Evolutionary conservation across 2,113 vertebrate species (phyloP), one percentile per base, ranked within the genome.

Genomic region (Craseonycteris thonglongyai): DNA sequence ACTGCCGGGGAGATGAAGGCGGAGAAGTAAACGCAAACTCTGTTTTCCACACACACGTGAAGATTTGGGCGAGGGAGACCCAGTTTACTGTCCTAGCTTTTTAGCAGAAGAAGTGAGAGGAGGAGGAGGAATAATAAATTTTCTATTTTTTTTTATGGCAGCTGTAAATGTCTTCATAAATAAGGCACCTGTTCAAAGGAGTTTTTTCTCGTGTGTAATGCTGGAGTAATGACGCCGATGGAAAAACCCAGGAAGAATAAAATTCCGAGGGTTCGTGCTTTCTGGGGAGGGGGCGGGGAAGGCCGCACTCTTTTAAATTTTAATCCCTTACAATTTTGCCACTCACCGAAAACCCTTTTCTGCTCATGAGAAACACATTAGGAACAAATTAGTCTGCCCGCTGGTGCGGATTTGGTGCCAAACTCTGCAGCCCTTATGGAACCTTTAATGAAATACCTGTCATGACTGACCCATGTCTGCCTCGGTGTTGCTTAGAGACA

Each of bases 121-220:
- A 93, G 74, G 33, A 93, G 68, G 49, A 94, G 59, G 72, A 95
- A 94, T 61, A 95, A 95, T 87, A 91, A 90, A 95, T 96, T 96
- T 81, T 65, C 91, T 90, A 21, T 71, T 90, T 95, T 94, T 93
- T 96, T 96, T 94, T 94, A 95, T 88, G 74, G 56, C 47, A 49
- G 35, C 71, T 94, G 91, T 94, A 96, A 97, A 95, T 90, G 87
- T 94, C 91, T 97, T 94, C 79, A 87, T 93, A 96, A 96, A 91
- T 84, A 95, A 69, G 83, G 87, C 83, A 96, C 93, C 91, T 95
- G 83, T 96, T 97, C 85, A 92, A 93, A 95, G 87, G 61, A 47
- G 72, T 87, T 82, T 94, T 86, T 93, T 83, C 88, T 90, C 63
- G 68, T 84, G 38, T 91, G 91, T 94, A 95, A 93, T 94, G 79